These are phyloP conservation scores for Typhlichthys subterraneus DNA, from an alignment of 2,797 vertebrate genomes.

Conservation along the genomic window DNA sequence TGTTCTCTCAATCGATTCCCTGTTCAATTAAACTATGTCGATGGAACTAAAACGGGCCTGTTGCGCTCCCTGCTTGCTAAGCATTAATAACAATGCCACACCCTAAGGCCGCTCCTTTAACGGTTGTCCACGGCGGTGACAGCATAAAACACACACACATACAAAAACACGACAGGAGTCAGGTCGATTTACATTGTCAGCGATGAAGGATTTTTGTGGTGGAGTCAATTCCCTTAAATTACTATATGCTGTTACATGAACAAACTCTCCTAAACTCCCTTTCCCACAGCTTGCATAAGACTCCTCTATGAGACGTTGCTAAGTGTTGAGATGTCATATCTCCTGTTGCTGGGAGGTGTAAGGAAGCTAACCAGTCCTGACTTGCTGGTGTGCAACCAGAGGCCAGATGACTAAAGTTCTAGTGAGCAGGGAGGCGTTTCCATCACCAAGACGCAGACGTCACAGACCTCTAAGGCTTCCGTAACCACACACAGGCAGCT, in stretches of 20 bases:
- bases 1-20: constrained; percentile 19
- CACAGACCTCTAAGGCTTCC: constrained; percentile 38
- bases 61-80: constrained; percentile 12
- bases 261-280: constrained; percentile 36
- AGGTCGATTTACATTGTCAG: constrained; percentile 27
- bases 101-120: constrained; percentile 15
- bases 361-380: constrained; percentile 63
- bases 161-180: constrained; percentile 11
- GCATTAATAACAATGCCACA: constrained; percentile 8
- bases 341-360: constrained; percentile 54
- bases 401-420: constrained; percentile 71
- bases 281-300: constrained; percentile 56
- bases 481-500: constrained; percentile 29
- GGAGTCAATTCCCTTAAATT: constrained; percentile 23
- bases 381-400: constrained; percentile 61
- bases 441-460: constrained; percentile 43
- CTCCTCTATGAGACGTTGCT: constrained; percentile 55
- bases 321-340: constrained; percentile 70
- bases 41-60: constrained; percentile 21
- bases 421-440: constrained; percentile 56
- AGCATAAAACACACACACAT: not conserved
- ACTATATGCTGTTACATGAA: constrained; percentile 30
- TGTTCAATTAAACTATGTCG: constrained; percentile 18
- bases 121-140: constrained; percentile 19
- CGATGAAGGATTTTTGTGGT: constrained; percentile 36